phyloP scores from a whole-genome alignment of 2,113 vertebrate genomes.

The Synodontis membranacea region DNA sequence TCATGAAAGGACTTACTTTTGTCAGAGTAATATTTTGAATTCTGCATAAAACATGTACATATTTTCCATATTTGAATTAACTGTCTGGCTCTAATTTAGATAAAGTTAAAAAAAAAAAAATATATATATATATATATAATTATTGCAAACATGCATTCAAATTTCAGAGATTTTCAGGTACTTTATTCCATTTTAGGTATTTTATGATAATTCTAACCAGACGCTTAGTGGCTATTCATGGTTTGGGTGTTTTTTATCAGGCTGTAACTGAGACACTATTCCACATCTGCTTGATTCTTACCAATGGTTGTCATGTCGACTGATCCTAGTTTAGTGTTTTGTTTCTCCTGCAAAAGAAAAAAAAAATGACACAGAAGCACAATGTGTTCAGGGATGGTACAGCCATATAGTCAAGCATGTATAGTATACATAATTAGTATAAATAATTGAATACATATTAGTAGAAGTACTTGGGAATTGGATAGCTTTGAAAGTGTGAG shows the following conservation, averaged over 20 bases:
- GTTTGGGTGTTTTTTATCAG: constrained; percentile 61
- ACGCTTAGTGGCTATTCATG: constrained; percentile 5
- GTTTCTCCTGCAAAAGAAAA: constrained; percentile 63
- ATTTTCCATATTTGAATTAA: neutral
- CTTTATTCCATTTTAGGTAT: neutral
- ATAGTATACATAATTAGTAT: neutral
- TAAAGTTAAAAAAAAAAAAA: neutral
- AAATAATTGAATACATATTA: neutral
- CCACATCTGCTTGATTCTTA: constrained; percentile 56
- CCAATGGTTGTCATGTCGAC: constrained; percentile 63
- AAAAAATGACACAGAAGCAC: neutral
- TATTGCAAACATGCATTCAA: neutral
- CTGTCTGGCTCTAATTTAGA: neutral
- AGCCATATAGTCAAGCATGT: neutral
- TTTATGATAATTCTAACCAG: neutral
- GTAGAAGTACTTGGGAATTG: neutral
- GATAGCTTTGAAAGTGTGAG: neutral
- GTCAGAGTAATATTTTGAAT: neutral
- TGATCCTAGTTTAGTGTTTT: constrained; percentile 42
- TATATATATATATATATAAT: no score
- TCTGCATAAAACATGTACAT: neutral
- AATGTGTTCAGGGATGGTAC: neutral
- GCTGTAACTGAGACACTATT: constrained; percentile 57
- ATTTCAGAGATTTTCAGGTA: neutral
- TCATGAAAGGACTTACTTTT: neutral